Evolutionary conservation across 92 coral and sea anemone genomes (phyloP).

Genomic region (Actinostola sp.): DNA sequence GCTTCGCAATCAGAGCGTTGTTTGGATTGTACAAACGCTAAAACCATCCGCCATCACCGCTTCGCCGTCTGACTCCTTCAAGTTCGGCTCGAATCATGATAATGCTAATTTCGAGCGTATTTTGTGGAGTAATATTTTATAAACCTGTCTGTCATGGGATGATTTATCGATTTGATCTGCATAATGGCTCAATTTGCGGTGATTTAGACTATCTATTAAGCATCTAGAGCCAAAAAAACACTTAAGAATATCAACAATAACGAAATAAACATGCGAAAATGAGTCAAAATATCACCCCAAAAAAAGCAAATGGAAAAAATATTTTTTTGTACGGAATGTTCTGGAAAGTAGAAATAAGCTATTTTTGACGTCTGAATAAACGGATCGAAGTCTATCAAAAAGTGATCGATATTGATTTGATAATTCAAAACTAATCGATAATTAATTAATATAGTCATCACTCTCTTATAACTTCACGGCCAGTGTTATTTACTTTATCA

Average conservation of each 20-base stretch:
- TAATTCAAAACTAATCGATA: neutral
- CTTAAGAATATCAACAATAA: neutral
- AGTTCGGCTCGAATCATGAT: constrained; percentile 13
- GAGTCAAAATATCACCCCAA: no score
- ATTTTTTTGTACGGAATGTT: no score
- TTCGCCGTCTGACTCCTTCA: constrained; percentile 11
- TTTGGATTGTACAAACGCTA: neutral
- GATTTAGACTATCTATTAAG: neutral
- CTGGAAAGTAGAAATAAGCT: no score
- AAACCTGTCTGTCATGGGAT: neutral
- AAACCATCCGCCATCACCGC: constrained; percentile 18
- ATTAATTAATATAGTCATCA: neutral
- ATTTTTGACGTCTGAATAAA: no score
- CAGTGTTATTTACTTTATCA: no score
- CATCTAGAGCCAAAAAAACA: neutral
- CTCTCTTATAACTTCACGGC: no score
- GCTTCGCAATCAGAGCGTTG: neutral
- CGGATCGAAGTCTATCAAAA: no score
- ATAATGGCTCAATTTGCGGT: neutral
- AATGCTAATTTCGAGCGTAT: constrained; percentile 9
- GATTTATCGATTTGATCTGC: neutral
- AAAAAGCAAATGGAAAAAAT: no score
- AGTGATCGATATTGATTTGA: no score
- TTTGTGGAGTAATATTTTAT: neutral
- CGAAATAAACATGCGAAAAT: no score